A percentile compares a stretch with the other conserved stretches of the same genome.
Evolutionary conservation across 2,888 invertebrate species (phyloP).

Genomic region (Machimus atricapillus): DNA sequence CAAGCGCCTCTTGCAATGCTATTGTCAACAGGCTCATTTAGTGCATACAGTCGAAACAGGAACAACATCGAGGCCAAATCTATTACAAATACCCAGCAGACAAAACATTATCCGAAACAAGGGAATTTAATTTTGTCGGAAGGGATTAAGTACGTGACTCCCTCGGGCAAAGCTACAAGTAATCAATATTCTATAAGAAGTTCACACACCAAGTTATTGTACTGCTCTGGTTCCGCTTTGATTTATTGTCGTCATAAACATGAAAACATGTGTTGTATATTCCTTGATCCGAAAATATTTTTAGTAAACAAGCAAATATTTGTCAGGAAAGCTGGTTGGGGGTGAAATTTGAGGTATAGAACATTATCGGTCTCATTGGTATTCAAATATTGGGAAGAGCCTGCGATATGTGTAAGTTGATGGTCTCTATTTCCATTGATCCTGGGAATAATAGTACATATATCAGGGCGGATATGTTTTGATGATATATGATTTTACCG

Average conservation of each 20-base stretch:
- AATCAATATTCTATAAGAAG: background rate
- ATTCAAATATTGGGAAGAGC: background rate
- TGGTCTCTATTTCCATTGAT: background rate
- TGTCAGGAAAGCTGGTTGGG: background rate
- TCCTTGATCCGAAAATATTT: background rate
- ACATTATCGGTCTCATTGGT: background rate
- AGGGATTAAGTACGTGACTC: background rate
- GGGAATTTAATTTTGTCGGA: background rate
- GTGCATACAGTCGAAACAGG: background rate
- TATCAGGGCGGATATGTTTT: background rate
- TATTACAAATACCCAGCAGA: background rate
- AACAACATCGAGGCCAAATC: background rate
- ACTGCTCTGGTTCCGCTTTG: background rate
- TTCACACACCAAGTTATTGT: background rate
- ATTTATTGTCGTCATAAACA: background rate
- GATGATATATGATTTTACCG: no score
- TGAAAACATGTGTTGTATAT: background rate
- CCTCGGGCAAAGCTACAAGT: background rate
- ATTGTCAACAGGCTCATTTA: background rate
- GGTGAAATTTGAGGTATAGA: background rate
- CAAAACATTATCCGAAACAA: background rate
- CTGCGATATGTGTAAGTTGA: background rate
- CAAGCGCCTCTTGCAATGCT: background rate
- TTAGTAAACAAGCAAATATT: background rate
- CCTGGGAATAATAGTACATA: background rate